A percentile compares a stretch with the other conserved stretches of the same genome.
phyloP scores from a whole-genome alignment of 2,888 invertebrate species.

The Xylophagus ater region DNA sequence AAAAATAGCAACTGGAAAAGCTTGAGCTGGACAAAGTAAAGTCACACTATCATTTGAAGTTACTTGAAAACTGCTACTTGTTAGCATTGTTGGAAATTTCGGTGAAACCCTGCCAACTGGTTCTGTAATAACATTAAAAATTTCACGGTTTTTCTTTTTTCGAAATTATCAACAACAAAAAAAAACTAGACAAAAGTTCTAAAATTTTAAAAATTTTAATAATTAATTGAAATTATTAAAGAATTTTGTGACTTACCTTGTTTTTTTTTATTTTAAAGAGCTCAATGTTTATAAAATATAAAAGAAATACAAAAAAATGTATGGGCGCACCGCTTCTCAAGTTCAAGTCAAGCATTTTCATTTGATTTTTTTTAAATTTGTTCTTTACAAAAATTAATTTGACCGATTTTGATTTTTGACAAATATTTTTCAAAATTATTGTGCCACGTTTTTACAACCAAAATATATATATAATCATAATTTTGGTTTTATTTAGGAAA shows the following conservation, averaged over 20 bases:
- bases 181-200: background rate
- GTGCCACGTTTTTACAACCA: background rate
- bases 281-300: background rate
- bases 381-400: conserved; percentile 6
- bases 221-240: conserved; percentile 2
- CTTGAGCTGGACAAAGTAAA: conserved; percentile 54
- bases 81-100: conserved; percentile 51
- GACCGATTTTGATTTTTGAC: conserved; percentile 9
- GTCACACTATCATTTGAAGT: conserved; percentile 45
- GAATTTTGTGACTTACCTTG: background rate
- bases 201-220: background rate
- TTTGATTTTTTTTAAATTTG: conserved; percentile 10
- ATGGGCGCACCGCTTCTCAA: conserved; percentile 26
- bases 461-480: background rate
- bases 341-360: conserved; percentile 32
- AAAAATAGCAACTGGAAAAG: conserved; percentile 57
- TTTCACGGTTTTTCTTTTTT: background rate
- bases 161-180: background rate
- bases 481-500: background rate
- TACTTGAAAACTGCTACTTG: conserved; percentile 53
- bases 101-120: conserved; percentile 67
- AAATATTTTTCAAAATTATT: conserved; percentile 15
- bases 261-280: background rate
- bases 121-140: conserved; percentile 35
- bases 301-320: background rate